Conservation (phyloP, 64 coral and sea anemone genomes). For the Montipora foliosa region DNA sequence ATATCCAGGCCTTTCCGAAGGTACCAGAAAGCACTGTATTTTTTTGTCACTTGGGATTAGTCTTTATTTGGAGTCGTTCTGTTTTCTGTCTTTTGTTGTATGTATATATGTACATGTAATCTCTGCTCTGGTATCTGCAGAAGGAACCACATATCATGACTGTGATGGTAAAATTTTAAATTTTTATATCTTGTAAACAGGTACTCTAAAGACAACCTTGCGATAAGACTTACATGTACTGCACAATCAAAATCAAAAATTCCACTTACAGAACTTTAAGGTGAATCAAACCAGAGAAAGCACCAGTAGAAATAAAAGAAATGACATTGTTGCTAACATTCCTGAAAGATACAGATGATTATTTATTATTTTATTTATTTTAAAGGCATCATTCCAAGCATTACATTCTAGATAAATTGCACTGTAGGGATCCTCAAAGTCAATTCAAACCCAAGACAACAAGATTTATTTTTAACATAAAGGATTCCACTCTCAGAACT, state of each 20-base stretch:
- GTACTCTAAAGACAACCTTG: no score
- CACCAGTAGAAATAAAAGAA: constrained; percentile 55
- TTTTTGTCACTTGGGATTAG: no score
- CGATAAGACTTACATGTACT: no score
- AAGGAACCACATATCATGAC: no score
- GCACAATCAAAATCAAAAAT: not conserved
- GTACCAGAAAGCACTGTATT: no score
- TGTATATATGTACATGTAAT: no score
- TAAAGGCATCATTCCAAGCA: not conserved
- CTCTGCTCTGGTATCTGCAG: no score
- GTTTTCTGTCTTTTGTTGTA: no score
- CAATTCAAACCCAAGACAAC: not conserved
- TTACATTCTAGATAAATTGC: not conserved
- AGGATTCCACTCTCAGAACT: not conserved
- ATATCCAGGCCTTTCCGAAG: no score
- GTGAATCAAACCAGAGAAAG: constrained; percentile 81
- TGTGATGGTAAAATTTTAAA: no score
- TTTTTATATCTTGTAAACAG: no score
- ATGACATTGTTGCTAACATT: constrained; percentile 78
- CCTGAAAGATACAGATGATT: constrained; percentile 5
- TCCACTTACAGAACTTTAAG: constrained; percentile 92
- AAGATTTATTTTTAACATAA: constrained; percentile 15
- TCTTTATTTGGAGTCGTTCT: no score
- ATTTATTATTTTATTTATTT: not conserved
- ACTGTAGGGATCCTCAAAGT: not conserved